These are phyloP conservation scores for Drosophila willistoni DNA, from an alignment of 1,140 invertebrate species.

Conservation along the genomic window DNA sequence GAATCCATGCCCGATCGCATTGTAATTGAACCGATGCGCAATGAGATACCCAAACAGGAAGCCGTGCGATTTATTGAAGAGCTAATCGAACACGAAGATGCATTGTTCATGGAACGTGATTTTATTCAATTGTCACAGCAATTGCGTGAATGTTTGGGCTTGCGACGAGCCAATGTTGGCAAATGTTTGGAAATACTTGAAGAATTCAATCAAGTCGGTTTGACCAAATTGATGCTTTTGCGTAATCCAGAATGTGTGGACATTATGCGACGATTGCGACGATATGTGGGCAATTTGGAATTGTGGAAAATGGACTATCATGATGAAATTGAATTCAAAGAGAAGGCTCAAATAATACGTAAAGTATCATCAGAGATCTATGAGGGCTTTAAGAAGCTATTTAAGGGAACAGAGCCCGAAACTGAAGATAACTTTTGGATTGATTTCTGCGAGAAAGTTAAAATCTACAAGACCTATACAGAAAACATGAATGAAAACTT, in stretches of 20 bases:
- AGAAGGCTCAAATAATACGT: constrained; percentile 87
- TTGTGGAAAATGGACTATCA: constrained; percentile 88
- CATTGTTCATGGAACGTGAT: constrained; percentile 84
- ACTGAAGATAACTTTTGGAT: constrained; percentile 85
- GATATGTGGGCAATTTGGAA: constrained; percentile 89
- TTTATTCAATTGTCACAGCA: constrained; percentile 89
- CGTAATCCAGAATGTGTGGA: constrained; percentile 93
- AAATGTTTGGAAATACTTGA: constrained; percentile 86
- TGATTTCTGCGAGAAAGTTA: constrained; percentile 85
- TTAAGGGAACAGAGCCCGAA: constrained; percentile 48
- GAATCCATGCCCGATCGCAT: constrained; percentile 85
- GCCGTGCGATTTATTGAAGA: constrained; percentile 67
- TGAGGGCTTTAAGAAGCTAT: constrained; percentile 84
- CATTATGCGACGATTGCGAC: constrained; percentile 88
- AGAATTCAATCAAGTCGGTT: constrained; percentile 85
- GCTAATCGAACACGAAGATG: constrained; percentile 74
- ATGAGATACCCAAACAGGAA: constrained; percentile 67
- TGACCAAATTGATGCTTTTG: constrained; percentile 91
- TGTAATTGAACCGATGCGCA: constrained; percentile 84
- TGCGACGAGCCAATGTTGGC: constrained; percentile 87
- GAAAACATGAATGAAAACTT: constrained; percentile 85
- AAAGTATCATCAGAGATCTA: constrained; percentile 87
- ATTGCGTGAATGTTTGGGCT: constrained; percentile 88
- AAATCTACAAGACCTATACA: constrained; percentile 85
- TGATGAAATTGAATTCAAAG: constrained; percentile 86